These are phyloP conservation scores for Redunca redunca DNA, from an alignment of 2,113 vertebrate species.

Conservation along the genomic window DNA sequence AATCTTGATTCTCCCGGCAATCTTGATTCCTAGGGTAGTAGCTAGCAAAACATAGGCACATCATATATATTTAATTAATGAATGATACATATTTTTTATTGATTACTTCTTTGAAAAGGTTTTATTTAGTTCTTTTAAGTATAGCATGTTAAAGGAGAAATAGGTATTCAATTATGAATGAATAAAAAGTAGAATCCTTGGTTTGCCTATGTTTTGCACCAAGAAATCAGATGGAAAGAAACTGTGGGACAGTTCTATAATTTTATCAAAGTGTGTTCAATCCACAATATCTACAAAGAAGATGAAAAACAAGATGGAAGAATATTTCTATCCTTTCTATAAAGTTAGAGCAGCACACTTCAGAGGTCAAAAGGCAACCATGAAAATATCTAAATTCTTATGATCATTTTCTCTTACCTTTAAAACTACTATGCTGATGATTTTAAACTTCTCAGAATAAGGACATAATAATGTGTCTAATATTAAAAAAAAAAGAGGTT, in stretches of 20 bases:
- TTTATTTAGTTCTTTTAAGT: neutral
- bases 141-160: neutral
- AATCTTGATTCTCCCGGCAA: neutral
- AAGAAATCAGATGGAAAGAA: neutral
- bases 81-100: neutral
- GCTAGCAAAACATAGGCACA: neutral
- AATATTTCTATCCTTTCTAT: neutral
- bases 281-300: neutral
- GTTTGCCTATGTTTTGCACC: neutral
- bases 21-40: neutral
- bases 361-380: neutral
- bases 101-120: neutral
- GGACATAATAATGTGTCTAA: neutral
- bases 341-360: neutral
- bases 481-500: neutral
- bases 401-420: neutral
- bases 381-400: neutral
- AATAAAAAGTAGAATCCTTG: neutral
- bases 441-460: neutral
- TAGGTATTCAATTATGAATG: neutral
- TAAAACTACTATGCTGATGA: neutral
- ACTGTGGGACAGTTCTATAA: neutral
- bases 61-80: neutral
- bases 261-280: neutral
- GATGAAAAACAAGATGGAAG: neutral